phyloP scores from a whole-genome alignment of 2,797 vertebrate species.

The Choloepus didactylus region DNA sequence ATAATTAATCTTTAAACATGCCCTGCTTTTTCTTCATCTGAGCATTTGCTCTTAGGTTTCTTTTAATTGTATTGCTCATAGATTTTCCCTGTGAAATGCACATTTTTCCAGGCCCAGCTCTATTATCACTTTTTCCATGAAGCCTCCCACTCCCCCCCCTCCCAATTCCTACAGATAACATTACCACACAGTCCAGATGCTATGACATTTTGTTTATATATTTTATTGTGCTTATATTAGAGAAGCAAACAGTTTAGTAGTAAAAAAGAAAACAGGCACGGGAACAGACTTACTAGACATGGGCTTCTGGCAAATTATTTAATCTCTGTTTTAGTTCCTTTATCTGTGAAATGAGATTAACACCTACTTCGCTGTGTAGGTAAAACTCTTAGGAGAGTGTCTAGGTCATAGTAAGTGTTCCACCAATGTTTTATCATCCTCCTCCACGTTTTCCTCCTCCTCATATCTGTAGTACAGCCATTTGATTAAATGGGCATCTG shows the following conservation, averaged over 20 bases:
- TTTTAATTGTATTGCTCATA: background rate
- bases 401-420: background rate
- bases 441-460: background rate
- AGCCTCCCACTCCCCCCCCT: background rate
- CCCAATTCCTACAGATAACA: background rate
- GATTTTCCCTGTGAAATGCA: background rate
- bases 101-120: background rate
- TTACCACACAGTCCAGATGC: background rate
- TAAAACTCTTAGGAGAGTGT: background rate
- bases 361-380: background rate
- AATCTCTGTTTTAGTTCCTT: background rate
- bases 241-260: background rate
- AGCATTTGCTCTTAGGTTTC: background rate
- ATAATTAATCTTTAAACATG: background rate
- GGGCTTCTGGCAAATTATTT: background rate
- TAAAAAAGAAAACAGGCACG: background rate
- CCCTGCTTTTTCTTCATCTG: background rate
- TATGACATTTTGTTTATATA: background rate
- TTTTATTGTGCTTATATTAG: background rate
- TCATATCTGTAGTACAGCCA: background rate
- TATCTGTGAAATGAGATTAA: background rate
- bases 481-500: background rate
- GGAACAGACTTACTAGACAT: background rate
- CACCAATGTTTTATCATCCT: background rate
- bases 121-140: background rate